These are phyloP conservation scores for Caenorhabditis brenneri DNA, from an alignment of 1,140 invertebrate genomes.

Conservation along the genomic window DNA sequence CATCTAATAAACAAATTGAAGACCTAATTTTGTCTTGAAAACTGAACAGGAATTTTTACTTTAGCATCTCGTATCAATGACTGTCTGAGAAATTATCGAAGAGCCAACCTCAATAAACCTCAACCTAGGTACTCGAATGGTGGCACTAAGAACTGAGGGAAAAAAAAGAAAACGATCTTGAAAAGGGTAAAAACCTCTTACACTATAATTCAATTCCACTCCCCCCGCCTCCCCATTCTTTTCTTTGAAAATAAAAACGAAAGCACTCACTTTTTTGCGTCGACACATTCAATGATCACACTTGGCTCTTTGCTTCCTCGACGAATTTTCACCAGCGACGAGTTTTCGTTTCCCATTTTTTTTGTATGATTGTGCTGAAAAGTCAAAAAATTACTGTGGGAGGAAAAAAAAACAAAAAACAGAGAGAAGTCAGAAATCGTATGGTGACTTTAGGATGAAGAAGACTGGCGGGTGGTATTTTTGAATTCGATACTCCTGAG, in stretches of 20 bases:
- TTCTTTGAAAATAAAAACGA: not conserved
- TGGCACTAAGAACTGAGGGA: too few species aligned
- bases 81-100: too few species aligned
- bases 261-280: conserved; percentile 3
- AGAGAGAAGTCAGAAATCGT: too few species aligned
- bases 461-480: not conserved
- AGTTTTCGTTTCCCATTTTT: conserved; percentile 35
- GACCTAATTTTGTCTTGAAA: too few species aligned
- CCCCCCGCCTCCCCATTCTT: not conserved
- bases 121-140: too few species aligned
- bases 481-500: not conserved
- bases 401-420: too few species aligned
- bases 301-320: conserved; percentile 20
- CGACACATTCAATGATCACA: conserved; percentile 31
- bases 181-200: not conserved
- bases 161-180: not conserved
- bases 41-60: too few species aligned
- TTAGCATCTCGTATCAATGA: too few species aligned
- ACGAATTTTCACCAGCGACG: conserved; percentile 12
- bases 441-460: too few species aligned
- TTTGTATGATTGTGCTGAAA: not conserved
- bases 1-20: too few species aligned
- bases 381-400: not conserved
- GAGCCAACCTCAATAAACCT: too few species aligned
- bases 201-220: not conserved